Evolutionary conservation across 2,888 invertebrate genomes (phyloP), one percentile per base, ranked within the genome.

Genomic region (Aspidiotus rigidus): DNA sequence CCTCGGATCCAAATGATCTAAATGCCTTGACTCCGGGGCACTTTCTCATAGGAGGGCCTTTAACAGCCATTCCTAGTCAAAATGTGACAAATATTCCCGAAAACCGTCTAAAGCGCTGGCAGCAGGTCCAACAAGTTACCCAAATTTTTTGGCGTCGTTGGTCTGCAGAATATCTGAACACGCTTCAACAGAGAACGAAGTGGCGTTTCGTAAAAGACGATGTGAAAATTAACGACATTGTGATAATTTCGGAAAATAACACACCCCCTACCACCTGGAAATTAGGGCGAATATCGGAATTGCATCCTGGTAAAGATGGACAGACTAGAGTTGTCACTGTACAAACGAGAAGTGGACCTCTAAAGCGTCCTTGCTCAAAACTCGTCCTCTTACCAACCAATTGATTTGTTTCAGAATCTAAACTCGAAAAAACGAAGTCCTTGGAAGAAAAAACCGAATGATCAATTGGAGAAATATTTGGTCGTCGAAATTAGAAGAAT

Each of bases 261-360:
- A 55, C 70, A 3, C 74, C 72, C 1, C 74, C 74, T n/a, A 56
- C 64, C 7, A 62, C 73, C 17, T 77, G 76, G 76, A 67, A 70
- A 11, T 62, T 74, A 7, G 76, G 73, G 1, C 56, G 73, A 64
- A 70, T 77, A 5, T 62, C 55, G n/a, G 28, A 73, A 41, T 10
- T 74, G 8, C 73, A 74, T 62, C 74, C 74, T 7, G 75, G 75
- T 44, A 15, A 66, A 7, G 76, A 76, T 69, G 73, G 73, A n/a
- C 62, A 73, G 0, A 74, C 74, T 10, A 70, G 75, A 59, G 74
- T 75, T 1, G 74, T 72, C 8, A 74, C 73, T 8, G 69, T 75
- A 8, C 71, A 72, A 69, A 74, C 74, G 0, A 17, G 2, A 11
- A 63, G 7, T 53, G 63, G 63, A 13, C n/a, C n/a, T 3, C 10